Evolutionary conservation across 1,140 invertebrate genomes (phyloP).

Genomic region (Euura saliciscinereae): DNA sequence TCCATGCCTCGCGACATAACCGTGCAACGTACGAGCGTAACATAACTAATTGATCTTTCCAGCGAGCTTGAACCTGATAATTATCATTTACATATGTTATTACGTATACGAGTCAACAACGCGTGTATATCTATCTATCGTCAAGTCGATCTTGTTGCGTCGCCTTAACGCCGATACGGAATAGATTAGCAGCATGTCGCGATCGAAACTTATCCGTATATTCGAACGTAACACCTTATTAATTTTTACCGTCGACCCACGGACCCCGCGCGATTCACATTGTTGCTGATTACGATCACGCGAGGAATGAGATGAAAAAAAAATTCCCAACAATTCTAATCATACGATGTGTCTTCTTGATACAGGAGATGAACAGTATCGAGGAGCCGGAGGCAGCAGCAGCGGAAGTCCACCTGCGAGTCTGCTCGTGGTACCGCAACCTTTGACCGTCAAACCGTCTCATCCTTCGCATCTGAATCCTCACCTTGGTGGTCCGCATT

Average conservation of each 20-base stretch:
- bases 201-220: background rate
- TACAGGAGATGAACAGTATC: conserved; percentile 59
- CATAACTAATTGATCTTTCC: conserved; percentile 58
- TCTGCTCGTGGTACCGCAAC: conserved; percentile 90
- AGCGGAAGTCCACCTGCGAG: conserved; percentile 58
- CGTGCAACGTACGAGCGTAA: background rate
- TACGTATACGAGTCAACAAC: background rate
- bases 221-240: too few species aligned
- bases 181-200: background rate
- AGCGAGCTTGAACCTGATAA: conserved; percentile 56
- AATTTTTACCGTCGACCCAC: too few species aligned
- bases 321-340: too few species aligned
- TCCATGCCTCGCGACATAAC: background rate
- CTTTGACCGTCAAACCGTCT: conserved; percentile 73
- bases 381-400: conserved; percentile 60
- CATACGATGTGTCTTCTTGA: background rate
- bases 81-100: conserved; percentile 51
- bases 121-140: conserved; percentile 13
- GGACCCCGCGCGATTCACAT: too few species aligned
- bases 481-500: conserved; percentile 54
- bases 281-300: too few species aligned
- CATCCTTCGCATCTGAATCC: conserved; percentile 57
- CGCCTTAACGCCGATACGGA: conserved; percentile 3
- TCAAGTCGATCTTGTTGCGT: conserved; percentile 28
- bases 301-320: too few species aligned